Conservation (phyloP, 2,888 invertebrate species). For the Lamellibrachia columna region DNA sequence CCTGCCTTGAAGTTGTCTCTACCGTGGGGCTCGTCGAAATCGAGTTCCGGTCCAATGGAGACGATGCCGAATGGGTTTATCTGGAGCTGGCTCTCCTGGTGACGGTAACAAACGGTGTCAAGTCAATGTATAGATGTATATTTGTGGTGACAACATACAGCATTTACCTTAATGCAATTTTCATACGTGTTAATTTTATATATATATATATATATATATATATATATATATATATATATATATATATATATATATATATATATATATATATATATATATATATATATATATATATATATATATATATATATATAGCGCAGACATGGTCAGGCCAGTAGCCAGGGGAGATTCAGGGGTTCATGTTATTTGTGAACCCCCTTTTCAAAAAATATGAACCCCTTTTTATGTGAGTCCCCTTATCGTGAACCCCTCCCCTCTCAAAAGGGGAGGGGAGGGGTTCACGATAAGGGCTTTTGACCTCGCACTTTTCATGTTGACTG, state of each 20-base stretch:
- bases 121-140: not conserved
- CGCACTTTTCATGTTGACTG: too few species aligned
- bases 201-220: too few species aligned
- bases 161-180: not conserved
- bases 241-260: not conserved
- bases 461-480: too few species aligned
- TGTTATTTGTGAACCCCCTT: too few species aligned
- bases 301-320: too few species aligned
- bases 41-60: constrained; percentile 52
- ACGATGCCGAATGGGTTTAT: constrained; percentile 56
- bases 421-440: too few species aligned
- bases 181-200: not conserved
- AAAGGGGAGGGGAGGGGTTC: too few species aligned
- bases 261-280: not conserved
- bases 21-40: constrained; percentile 48
- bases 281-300: not conserved
- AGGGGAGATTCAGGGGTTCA: too few species aligned
- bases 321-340: too few species aligned
- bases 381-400: too few species aligned
- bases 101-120: constrained; percentile 7
- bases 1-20: constrained; percentile 38
- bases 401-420: too few species aligned
- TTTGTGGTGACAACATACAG: not conserved
- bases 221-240: too few species aligned
- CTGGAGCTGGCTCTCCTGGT: constrained; percentile 46